These are phyloP conservation scores for Cheirogaleus medius DNA, from an alignment of 2,113 vertebrate genomes.

Conservation along the genomic window DNA sequence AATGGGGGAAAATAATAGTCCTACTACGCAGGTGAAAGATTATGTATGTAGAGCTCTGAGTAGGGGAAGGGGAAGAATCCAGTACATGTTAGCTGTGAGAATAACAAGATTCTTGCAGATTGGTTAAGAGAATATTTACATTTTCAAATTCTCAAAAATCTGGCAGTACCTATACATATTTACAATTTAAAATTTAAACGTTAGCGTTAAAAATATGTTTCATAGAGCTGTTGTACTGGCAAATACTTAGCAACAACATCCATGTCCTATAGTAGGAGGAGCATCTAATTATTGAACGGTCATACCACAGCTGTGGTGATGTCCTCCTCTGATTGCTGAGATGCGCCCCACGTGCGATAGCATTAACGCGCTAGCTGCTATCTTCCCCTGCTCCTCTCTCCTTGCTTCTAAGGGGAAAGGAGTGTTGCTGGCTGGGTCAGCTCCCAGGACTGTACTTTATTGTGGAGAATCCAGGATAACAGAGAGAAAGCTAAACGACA, in stretches of 20 bases:
- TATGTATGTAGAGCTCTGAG: not conserved
- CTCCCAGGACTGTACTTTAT: not conserved
- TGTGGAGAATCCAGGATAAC: not conserved
- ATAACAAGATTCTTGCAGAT: not conserved
- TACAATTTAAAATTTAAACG: not conserved
- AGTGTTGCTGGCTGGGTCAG: not conserved
- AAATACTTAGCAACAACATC: not conserved
- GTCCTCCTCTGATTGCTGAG: not conserved
- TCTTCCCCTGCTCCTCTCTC: not conserved
- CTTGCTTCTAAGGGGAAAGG: not conserved
- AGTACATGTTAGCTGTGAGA: not conserved
- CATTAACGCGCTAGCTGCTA: accelerated
- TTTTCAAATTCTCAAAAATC: not conserved
- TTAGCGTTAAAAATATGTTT: not conserved
- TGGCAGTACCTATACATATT: not conserved
- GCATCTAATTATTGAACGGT: not conserved
- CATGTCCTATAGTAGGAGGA: not conserved
- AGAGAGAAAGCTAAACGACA: not conserved
- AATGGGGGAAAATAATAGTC: not conserved
- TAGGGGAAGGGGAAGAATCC: not conserved
- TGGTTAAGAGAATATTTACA: not conserved
- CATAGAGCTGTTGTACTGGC: not conserved
- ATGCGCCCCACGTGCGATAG: accelerated
- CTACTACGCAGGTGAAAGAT: not conserved
- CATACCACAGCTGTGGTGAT: accelerated